Percentiles rank a stretch among this genome's conserved stretches.
phyloP scores from a whole-genome alignment of 1,140 invertebrate genomes.

The Nebria ingens region DNA sequence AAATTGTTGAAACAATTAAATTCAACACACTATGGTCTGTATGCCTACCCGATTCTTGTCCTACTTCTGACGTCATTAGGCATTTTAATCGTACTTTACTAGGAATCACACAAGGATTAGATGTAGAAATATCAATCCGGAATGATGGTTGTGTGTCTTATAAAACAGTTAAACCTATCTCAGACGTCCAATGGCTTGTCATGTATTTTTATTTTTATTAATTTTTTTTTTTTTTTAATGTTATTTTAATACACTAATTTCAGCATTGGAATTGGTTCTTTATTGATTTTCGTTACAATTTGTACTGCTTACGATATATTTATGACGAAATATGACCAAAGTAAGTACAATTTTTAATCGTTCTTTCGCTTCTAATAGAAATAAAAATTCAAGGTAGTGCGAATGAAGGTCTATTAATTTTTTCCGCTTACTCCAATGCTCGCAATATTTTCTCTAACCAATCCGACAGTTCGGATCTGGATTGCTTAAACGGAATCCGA shows the following conservation, averaged over 20 bases:
- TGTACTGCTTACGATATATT: not conserved
- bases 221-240: not conserved
- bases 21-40: conserved; percentile 7
- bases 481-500: conserved; percentile 32
- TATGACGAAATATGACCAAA: not conserved
- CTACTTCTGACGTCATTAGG: not conserved
- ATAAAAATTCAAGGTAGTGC: not conserved
- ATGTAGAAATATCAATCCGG: conserved; percentile 15
- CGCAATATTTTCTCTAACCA: not conserved
- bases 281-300: not conserved
- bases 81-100: conserved; percentile 5
- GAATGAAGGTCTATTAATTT: not conserved
- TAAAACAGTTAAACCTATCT: not conserved
- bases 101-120: conserved; percentile 20
- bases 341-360: not conserved
- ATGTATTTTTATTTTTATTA: not conserved
- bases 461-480: conserved; percentile 4
- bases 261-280: not conserved
- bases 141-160: conserved; percentile 17
- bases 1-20: not conserved
- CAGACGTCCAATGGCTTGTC: not conserved
- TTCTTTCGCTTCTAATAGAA: not conserved
- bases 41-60: conserved; percentile 11
- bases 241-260: too few species aligned
- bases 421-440: not conserved